Base-by-base conservation (phyloP, 2,888 invertebrate genomes). In the Drosophila engyochracea region DNA sequence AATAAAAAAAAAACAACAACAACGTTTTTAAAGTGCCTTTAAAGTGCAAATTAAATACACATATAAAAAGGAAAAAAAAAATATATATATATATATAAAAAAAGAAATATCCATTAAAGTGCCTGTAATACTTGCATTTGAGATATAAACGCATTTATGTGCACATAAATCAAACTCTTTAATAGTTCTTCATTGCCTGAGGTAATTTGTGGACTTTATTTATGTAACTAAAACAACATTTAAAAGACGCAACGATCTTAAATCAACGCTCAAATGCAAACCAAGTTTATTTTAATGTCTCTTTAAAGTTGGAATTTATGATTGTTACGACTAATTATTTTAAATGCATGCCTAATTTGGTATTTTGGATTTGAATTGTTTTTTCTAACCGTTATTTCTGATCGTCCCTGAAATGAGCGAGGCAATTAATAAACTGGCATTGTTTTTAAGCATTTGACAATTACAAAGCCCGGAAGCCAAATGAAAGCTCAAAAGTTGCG, bases 391-490 rank as follows among this genome's bases (percentile, higher is more conserved):
- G 52, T 62, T 54, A 7, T 31, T 31, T 25, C 35, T 25, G 12
- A 54, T 39, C 22, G 75, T 22, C 81, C 76, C 79, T 79, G 72
- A 79, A 69, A 65, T 60, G 35, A 53, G 52, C 82, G 73, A 69
- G 54, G 53, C 79, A 82, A 82, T 85, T 85, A 76, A 73, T 76
- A 61, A 49, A 65, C 31, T 52, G 67, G 39, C 33, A 35, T 49
- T 59, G 49, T 28, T 28, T 35, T 41, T 14, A 25, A 22, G n/a
- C 31, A 70, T 53, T 80, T 78, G 63, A 65, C 62, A 82, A 83
- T 77, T 74, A 62, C 67, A 72, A 61, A 54, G 62, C 30, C 79
- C 87, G 89, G 85, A 85, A 85, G 79, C 75, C 70, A 59, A 66
- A 66, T 54, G 54, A 66, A 70, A 70, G 51, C 59, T 47, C 70